Evolutionary conservation across 2,888 invertebrate species (phyloP), one percentile per base, ranked within the genome.

Genomic region (Calliphora vomitoria): DNA sequence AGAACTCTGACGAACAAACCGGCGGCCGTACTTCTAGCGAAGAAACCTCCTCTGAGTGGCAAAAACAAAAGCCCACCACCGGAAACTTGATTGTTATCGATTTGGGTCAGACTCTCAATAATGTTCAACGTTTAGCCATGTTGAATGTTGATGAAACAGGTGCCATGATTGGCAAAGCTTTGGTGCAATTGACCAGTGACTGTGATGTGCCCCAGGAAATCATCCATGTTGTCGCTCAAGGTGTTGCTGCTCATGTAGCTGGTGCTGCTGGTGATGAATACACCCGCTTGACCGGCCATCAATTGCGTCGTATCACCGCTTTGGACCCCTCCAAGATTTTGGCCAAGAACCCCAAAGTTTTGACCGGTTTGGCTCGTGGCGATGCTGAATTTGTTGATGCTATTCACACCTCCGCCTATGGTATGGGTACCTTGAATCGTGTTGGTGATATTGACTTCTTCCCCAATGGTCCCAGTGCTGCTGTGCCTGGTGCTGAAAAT

Each of bases 311-410:
- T 88, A 92, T 93, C 68, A 93, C 93, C 20, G 93, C 91, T 41
- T 89, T 93, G 88, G 94, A 93, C 71, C 92, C 93, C 64, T 81
- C 92, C 8, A 89, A 89, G 47, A 88, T 90, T 25, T 91, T 89
- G 62, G 89, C 90, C 88, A 90, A 89, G 50, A 82, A 90, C 50
- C 89, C 90, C 38, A 87, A 90, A 25, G 87, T 88, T 25, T 87
- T 93, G 85, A 90, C 78, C 58, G 92, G 92, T 11, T 71, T 93
- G 25, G 89, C 91, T 41, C 91, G 92, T 44, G 93, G 93, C 50
- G 92, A 92, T 89, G 93, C 93, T 13, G 90, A 92, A 64, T 92
- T 93, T 53, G 92, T 93, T 50, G 93, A 93, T 88, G 93, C 89
- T 82, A 93, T 93, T 69, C 93, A 93, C 82, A 90, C 92, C 10